Base-by-base conservation (phyloP, 2,113 vertebrate species). In the Mola mola region DNA sequence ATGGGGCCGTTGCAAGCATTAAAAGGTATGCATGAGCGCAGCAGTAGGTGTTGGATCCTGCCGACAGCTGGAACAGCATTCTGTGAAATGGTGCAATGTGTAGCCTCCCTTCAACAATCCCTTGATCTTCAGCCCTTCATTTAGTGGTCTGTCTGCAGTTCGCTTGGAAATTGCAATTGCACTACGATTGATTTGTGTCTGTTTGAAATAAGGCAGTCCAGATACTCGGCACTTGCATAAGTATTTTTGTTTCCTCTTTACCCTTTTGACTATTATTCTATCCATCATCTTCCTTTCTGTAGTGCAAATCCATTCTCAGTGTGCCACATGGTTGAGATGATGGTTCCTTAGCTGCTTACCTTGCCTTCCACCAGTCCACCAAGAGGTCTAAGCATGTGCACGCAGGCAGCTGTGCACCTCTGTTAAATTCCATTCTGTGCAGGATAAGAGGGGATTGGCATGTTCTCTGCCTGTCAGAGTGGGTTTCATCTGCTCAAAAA, bases 401-500 rank as follows among this genome's bases (percentile, higher is more conserved):
- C 67, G 42, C 72, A 66, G 85, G 71, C 81, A 89, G 71, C 82
- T 79, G 57, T 72, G 62, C 67, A 60, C 79, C 82, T 61, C 84
- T 63, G 70, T 75, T 64, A 55, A 91, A 73, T 69, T 68, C 52
- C 67, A 56, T 75, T 84, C 84, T 73, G 25, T 85, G 47, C 29
- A 60, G 72, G 83, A 66, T 88, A 84, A 87, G 55, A 73, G 55
- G 73, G 52, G 83, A 63, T 83, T 90, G 88, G 86, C 86, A 66
- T 59, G 73, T 81, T 70, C 87, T 86, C 67, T 65, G 75, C 29
- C 24, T 1, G 3, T 70, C 53, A 70, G 75, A 49, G 78, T 72
- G n/a, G 26, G n/a, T 87, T 90, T 92, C 5, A 22, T 89, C 85
- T 88, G 49, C 82, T 91, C 46, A 47, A 67, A 84, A 84, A 4